These are phyloP conservation scores for Pterocles burchelli DNA, from an alignment of 2,113 vertebrate genomes.

Conservation along the genomic window DNA sequence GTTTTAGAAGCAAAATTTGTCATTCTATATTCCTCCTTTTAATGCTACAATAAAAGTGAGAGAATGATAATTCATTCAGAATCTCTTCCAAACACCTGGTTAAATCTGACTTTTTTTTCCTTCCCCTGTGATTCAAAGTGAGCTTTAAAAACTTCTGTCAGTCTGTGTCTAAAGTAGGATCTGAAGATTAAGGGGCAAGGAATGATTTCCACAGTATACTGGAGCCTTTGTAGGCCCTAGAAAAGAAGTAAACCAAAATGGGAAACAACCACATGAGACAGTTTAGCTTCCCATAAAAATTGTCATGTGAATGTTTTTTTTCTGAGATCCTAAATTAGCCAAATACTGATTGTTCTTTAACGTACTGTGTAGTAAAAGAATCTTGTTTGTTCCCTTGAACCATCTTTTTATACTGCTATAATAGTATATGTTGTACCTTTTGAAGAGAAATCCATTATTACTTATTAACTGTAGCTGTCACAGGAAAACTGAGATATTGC, in stretches of 20 bases:
- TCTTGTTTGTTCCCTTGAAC: neutral
- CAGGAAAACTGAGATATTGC: neutral
- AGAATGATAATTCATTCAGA: neutral
- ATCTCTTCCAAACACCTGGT: neutral
- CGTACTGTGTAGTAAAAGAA: neutral
- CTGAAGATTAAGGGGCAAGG: neutral
- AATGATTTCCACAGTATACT: neutral
- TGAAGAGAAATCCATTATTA: neutral
- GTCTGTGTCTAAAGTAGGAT: neutral
- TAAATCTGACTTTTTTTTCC: neutral
- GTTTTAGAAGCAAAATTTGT: neutral
- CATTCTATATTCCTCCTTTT: neutral
- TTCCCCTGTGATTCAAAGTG: neutral
- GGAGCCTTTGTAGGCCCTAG: neutral
- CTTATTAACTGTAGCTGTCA: neutral
- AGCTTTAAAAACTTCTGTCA: neutral
- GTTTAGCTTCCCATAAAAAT: neutral
- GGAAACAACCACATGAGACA: neutral
- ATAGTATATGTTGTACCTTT: neutral
- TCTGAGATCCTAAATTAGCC: neutral
- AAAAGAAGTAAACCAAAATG: neutral
- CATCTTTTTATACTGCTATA: neutral
- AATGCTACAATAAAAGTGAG: neutral
- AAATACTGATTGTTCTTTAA: neutral
- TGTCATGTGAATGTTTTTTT: neutral